Base-by-base conservation (phyloP, 2,888 invertebrate genomes). In the Seira ritae region DNA sequence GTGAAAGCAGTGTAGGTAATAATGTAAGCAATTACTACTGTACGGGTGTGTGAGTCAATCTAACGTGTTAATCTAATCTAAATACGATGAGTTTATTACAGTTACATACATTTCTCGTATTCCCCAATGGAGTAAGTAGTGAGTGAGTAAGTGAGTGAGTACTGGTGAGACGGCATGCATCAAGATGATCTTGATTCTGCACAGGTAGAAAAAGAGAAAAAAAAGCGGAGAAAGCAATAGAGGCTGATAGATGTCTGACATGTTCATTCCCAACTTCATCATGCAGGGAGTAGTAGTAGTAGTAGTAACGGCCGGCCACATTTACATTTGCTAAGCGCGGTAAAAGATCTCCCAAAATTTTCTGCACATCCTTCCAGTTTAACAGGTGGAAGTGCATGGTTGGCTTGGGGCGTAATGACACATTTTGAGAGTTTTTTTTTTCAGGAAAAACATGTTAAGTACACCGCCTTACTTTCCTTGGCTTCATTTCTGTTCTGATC, bases 31-130 rank as follows among this genome's bases (percentile, higher is more conserved):
- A 62, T 62, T 62, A 62, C 62, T 31, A 31, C 31, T 20, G 62
- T 62, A 62, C 62, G 8, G 17, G 55, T 62, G 20, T n/a, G 62
- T 62, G 62, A 62, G 62, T 62, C 62, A 62, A 62, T 55, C 62
- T 22, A 62, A 20, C 62, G 17, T 55, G 17, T 55, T 62, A 62
- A 19, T 62, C 62, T 22, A 62, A 19, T 62, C 20, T 62, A 20
- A 62, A n/a, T n/a, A 55, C 55, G 17, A 55, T 55, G 17, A 55
- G 55, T 55, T 55, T 55, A n/a, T n/a, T n/a, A n/a, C n/a, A n/a
- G 62, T 22, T 62, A 20, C 62, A 62, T 62, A 20, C 62, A 62
- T 62, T 20, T 12, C 17, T 55, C 17, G 55, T 17, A 55, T 55
- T 12, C 55, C 55, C 55, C 15, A 55, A 17, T 17, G 55, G 15